phyloP scores from a whole-genome alignment of 1,140 invertebrate species.

The Apis florea region DNA sequence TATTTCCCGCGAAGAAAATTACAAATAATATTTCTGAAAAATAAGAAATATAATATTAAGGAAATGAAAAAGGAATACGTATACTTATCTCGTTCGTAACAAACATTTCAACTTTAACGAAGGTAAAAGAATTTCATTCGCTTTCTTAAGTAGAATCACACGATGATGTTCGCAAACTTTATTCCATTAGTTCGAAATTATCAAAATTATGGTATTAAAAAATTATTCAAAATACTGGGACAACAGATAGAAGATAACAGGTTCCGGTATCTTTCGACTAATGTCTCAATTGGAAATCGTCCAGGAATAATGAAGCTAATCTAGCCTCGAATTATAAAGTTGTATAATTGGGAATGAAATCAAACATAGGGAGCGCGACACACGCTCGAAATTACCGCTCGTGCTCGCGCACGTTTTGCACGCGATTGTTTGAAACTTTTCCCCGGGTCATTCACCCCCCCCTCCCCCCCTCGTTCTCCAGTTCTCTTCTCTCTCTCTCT shows the following conservation, averaged over 20 bases:
- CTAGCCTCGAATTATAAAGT: constrained; percentile 3
- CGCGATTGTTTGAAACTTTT: constrained; percentile 49
- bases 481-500: not conserved
- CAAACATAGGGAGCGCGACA: constrained; percentile 22
- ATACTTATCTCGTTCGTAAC: too few relatives aligned
- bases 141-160: too few relatives aligned
- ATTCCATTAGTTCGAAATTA: too few relatives aligned
- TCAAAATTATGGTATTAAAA: not conserved
- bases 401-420: constrained; percentile 7
- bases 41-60: too few relatives aligned
- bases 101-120: too few relatives aligned
- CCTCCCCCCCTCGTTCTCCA: not conserved
- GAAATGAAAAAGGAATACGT: too few relatives aligned
- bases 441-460: constrained; percentile 33
- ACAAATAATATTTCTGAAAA: too few relatives aligned
- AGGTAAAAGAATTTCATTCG: too few relatives aligned
- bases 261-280: not conserved
- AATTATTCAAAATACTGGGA: too few relatives aligned
- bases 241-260: not conserved
- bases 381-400: constrained; percentile 2
- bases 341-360: constrained; percentile 27
- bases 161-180: too few relatives aligned
- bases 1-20: too few relatives aligned
- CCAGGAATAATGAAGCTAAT: not conserved
- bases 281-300: not conserved